These are phyloP conservation scores for Theonella swinhoei DNA, from an alignment of 37 sponge, comb jelly and placozoan species.

Conservation along the genomic window DNA sequence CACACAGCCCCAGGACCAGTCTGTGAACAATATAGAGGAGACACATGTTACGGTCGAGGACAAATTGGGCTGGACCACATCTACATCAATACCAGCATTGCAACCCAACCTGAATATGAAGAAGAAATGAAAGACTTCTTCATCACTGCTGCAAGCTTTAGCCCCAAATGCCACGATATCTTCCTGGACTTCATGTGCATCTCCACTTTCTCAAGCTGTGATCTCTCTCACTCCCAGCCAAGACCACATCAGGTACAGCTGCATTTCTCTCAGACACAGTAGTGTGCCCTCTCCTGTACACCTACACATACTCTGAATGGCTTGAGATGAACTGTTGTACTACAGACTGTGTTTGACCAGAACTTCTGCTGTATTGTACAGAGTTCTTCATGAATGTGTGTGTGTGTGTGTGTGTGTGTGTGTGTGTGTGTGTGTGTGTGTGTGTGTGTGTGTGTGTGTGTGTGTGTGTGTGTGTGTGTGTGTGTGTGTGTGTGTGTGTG, in stretches of 20 bases:
- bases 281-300: no score
- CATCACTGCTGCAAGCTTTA: background rate
- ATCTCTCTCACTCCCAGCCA: constrained; percentile 36
- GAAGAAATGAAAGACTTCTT: background rate
- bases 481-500: constrained; percentile 22
- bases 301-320: no score
- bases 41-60: constrained; percentile 16
- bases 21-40: constrained; percentile 19
- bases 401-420: no score
- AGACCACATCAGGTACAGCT: constrained; percentile 32
- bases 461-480: background rate
- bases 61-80: constrained; percentile 48
- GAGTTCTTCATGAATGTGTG: no score
- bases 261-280: no score
- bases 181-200: constrained; percentile 46
- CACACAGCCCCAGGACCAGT: constrained; percentile 24
- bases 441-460: constrained; percentile 1
- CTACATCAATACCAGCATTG: constrained; percentile 30
- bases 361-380: no score
- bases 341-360: no score
- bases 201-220: constrained; percentile 64
- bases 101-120: constrained; percentile 1
- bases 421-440: constrained; percentile 2
- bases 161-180: background rate
- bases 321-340: no score